A percentile compares a stretch with the other conserved stretches of the same genome.
Evolutionary conservation across 2,888 invertebrate genomes (phyloP).

Genomic region (Ecliptopera silaceata): DNA sequence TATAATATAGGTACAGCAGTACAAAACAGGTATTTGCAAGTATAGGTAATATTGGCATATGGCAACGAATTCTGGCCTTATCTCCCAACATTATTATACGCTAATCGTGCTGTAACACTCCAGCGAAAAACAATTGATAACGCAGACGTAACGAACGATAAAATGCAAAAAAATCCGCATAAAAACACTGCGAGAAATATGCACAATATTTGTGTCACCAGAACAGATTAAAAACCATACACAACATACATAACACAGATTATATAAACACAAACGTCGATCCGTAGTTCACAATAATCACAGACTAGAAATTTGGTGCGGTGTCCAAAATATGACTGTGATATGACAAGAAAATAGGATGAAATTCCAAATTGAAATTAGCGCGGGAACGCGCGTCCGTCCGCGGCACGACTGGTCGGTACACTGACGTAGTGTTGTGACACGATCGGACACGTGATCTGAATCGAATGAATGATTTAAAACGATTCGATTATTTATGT

Average conservation of each 20-base stretch:
- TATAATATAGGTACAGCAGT: background rate
- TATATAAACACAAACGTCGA: constrained; percentile 19
- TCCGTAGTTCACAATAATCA: constrained; percentile 22
- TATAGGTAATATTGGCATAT: constrained; percentile 1
- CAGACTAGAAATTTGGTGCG: constrained; percentile 13
- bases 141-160: constrained; percentile 24
- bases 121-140: constrained; percentile 27
- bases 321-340: constrained; percentile 9
- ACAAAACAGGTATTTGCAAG: constrained; percentile 9
- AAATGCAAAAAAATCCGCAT: constrained; percentile 15
- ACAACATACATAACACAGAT: constrained; percentile 35
- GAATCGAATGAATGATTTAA: constrained; percentile 29
- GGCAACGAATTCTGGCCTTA: constrained; percentile 22
- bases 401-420: constrained; percentile 51
- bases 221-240: constrained; percentile 52
- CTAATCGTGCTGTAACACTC: constrained; percentile 31
- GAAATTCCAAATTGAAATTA: constrained; percentile 24
- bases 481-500: constrained; percentile 25
- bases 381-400: constrained; percentile 54
- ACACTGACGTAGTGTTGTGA: constrained; percentile 66
- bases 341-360: constrained; percentile 10
- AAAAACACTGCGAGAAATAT: constrained; percentile 15
- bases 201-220: constrained; percentile 49
- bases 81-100: constrained; percentile 21
- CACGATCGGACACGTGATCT: constrained; percentile 34